Evolutionary conservation across 2,888 invertebrate species (phyloP), one percentile per base, ranked within the genome.

Genomic region (Ophioninae sp.): DNA sequence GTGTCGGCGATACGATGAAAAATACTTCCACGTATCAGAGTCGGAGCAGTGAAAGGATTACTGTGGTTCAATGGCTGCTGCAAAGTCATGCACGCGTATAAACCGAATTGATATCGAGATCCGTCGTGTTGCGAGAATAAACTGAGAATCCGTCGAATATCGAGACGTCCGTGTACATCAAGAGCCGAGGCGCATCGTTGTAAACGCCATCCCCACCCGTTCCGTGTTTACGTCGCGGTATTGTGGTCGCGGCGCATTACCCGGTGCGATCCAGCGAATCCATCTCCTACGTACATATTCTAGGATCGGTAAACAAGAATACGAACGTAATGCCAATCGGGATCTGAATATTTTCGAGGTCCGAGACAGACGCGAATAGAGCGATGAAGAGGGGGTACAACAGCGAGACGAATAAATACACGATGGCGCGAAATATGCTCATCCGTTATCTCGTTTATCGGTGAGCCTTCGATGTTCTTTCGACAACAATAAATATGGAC

Each of bases 381-480:
- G n/a, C 39, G 50, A 59, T 17, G 57, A 56, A 64, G 56, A 61
- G 65, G 44, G 72, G 59, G 67, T 21, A 67, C 41, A 81, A 23
- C n/a, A 61, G 23, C 39, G 17, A 30, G 78, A 69, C n/a, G 37
- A 62, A 56, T 7, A 39, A 62, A 65, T 70, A 74, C 41, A 74
- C 70, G 64, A 75, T 65, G 85, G 83, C 75, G 72, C 69, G 68
- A 82, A 59, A 70, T 81, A 64, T 70, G 59, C 70, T 82, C 59
- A 70, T 65, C 41, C 41, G 61, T 73, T 79, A 83, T 83, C 83
- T 79, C 76, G 39, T 76, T 80, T 77, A 83, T 83, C 79, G 10
- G 56, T 59, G 62, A 81, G 81, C 79, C 87, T 82, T 77, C 77
- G 83, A 84, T 81, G 80, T 83, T 86, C 82, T 86, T 73, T 79